Evolutionary conservation across 2,113 vertebrate species (phyloP).

Genomic region (Macaca nemestrina): DNA sequence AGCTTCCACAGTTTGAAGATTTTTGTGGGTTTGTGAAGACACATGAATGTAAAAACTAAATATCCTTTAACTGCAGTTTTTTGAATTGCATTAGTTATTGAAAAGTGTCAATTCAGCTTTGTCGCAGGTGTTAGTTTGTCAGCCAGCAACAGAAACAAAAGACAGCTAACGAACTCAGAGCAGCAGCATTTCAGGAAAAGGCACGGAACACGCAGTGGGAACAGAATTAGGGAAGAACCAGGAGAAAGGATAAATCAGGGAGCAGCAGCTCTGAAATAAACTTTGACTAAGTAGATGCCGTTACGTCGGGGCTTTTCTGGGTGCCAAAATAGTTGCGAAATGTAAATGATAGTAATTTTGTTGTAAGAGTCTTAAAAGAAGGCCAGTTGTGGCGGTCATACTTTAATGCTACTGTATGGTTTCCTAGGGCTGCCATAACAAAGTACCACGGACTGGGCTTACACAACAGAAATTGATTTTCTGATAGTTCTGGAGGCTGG

Average conservation of each 20-base stretch:
- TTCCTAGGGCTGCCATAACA: neutral
- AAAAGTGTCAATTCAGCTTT: constrained; percentile 31
- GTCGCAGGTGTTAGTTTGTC: constrained; percentile 21
- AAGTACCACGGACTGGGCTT: neutral
- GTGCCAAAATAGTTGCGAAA: neutral
- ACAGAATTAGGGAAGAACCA: neutral
- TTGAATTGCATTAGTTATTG: constrained; percentile 46
- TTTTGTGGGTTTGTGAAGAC: neutral
- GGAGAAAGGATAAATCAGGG: neutral
- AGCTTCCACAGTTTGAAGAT: constrained; percentile 48
- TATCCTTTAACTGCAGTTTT: constrained; percentile 37
- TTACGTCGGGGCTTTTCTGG: neutral
- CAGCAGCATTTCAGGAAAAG: neutral
- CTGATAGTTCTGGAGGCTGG: neutral
- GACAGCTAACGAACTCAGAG: constrained; percentile 38
- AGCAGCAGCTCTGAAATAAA: neutral
- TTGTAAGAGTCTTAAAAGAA: neutral
- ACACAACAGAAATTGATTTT: neutral
- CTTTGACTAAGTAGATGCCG: neutral
- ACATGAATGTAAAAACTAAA: constrained; percentile 28
- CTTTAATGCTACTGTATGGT: neutral
- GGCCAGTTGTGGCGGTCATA: neutral
- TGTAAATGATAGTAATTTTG: neutral
- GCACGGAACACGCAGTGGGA: neutral
- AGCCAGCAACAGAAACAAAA: constrained; percentile 33